Evolutionary conservation across 2,113 vertebrate genomes (phyloP).

Genomic region (Lutjanus erythropterus): DNA sequence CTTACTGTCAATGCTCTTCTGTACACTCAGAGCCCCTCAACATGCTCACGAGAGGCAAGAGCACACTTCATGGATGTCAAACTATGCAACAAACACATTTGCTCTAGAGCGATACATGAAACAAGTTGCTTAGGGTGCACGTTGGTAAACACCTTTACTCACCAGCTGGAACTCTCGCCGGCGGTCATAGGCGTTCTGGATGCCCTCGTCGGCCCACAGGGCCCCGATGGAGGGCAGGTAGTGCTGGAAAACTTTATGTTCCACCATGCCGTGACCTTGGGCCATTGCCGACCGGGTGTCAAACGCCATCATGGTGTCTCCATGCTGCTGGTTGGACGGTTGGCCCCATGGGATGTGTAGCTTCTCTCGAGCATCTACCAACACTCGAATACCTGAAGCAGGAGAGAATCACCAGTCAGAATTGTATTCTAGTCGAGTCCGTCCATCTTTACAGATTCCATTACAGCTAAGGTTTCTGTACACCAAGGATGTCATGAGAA

Average conservation of each 20-base stretch:
- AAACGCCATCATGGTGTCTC: constrained; percentile 94
- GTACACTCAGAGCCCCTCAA: not conserved
- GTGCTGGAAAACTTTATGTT: constrained; percentile 88
- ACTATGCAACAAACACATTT: not conserved
- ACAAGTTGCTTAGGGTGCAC: not conserved
- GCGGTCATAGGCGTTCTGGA: constrained; percentile 95
- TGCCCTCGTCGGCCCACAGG: constrained; percentile 92
- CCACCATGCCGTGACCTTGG: constrained; percentile 90
- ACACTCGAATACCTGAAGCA: constrained; percentile 91
- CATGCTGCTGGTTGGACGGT: constrained; percentile 88
- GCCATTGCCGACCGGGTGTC: constrained; percentile 89
- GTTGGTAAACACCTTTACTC: constrained; percentile 68
- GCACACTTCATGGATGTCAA: not conserved
- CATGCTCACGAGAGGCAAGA: not conserved
- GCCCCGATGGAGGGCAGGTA: constrained; percentile 90
- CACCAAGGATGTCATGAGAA: too few species aligned
- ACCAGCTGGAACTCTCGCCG: constrained; percentile 98
- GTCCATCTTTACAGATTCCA: not conserved
- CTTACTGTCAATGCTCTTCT: constrained; percentile 27
- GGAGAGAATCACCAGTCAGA: not conserved
- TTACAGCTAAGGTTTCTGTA: not conserved
- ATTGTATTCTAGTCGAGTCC: not conserved
- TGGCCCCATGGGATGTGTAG: constrained; percentile 96
- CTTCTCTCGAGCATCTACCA: constrained; percentile 96
- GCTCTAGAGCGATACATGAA: not conserved